phyloP scores from a whole-genome alignment of 2,888 invertebrate genomes.

The Scaptomyza polygonia region DNA sequence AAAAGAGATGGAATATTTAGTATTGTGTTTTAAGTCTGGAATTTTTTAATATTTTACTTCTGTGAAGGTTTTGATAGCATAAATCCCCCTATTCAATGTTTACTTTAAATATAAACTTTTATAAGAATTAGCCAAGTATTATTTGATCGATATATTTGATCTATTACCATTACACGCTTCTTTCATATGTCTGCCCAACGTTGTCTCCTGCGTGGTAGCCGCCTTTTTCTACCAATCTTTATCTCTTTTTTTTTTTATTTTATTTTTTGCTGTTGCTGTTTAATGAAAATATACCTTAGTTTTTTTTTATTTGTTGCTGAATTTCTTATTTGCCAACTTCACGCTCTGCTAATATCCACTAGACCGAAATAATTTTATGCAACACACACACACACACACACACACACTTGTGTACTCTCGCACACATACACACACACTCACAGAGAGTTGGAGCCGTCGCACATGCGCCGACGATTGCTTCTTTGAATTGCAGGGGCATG shows the following conservation, averaged over 20 bases:
- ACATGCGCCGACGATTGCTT: slow-evolving; percentile 70
- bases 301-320: slow-evolving; percentile 68
- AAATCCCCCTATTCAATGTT: background rate
- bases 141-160: slow-evolving; percentile 40
- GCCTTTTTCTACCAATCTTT: slow-evolving; percentile 32
- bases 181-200: slow-evolving; percentile 25
- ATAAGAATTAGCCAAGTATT: slow-evolving; percentile 2
- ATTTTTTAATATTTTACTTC: too few relatives aligned
- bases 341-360: slow-evolving; percentile 84
- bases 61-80: too few relatives aligned
- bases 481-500: slow-evolving; percentile 54
- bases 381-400: slow-evolving; percentile 71
- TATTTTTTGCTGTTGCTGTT: slow-evolving; percentile 55
- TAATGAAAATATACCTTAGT: slow-evolving; percentile 73
- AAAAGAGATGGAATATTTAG: too few relatives aligned
- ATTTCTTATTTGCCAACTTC: slow-evolving; percentile 84
- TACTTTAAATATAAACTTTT: background rate
- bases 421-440: slow-evolving; percentile 26
- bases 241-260: slow-evolving; percentile 40
- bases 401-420: slow-evolving; percentile 70
- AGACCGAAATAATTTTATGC: slow-evolving; percentile 85
- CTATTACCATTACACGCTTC: slow-evolving; percentile 44
- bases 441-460: slow-evolving; percentile 53
- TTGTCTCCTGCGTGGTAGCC: slow-evolving; percentile 33
- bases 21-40: too few relatives aligned